Base-by-base conservation (phyloP, 2,113 vertebrate genomes). In the Oreotrochilus melanogaster region DNA sequence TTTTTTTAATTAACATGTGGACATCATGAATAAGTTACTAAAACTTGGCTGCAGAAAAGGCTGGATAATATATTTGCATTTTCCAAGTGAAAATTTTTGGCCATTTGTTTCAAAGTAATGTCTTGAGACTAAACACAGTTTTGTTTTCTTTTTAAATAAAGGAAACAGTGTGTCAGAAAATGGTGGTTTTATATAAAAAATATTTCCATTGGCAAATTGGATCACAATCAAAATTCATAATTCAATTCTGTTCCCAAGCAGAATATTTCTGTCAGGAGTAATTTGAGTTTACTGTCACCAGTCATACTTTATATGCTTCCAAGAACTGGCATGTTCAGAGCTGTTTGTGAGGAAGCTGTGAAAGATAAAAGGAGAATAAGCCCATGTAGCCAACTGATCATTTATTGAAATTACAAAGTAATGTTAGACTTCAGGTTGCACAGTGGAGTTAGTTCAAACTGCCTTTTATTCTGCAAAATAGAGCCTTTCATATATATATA, bases 181-280 rank as follows among this genome's bases (percentile, higher is more conserved):
- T 47, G 3, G 7, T 78, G 43, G 7, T 17, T 92, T 91, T 70
- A 62, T 25, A 54, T 19, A 87, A 78, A 92, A 84, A 74, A 23
- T 78, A 92, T 62, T 93, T 95, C 42, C 31, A 61, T 47, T 58
- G 54, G 33, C 28, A 91, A 89, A 81, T 78, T 94, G 81, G 80
- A 92, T 95, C 28, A 24, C 21, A 71, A 47, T 87, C 57, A 74
- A 96, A 87, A 94, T 82, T 89, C 0, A 2, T 87, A 89, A 89
- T 71, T 60, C 61, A 67, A 0, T 87, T 91, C 31, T 89, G 60
- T 60, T 94, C 31, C 56, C 31, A 37, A 87, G 61, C 57, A 92
- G 80, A 76, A 35, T 89, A 87, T 81, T 95, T 89, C 71, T 95
- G 70, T 92, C 84, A 87, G 35, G 24, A 87, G 9, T 64, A 92